phyloP scores from a whole-genome alignment of 2,113 vertebrate species.

The Syrmaticus mikado region DNA sequence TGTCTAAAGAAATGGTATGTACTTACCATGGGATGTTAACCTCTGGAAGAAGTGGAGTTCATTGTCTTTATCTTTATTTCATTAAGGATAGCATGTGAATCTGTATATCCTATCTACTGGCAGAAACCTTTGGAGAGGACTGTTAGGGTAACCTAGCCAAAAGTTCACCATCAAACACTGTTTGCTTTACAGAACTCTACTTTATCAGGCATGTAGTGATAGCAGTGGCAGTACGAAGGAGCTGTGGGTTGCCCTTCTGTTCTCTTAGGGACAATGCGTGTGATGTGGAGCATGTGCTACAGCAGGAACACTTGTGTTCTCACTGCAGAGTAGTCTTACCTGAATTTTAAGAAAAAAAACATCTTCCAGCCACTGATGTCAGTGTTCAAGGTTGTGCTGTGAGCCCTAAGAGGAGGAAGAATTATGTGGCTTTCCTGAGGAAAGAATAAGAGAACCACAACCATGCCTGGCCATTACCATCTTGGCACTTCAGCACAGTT shows the following conservation, averaged over 20 bases:
- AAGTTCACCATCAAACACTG: neutral
- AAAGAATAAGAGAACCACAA: neutral
- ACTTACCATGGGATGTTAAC: neutral
- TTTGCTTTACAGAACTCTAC: neutral
- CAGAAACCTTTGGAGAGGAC: neutral
- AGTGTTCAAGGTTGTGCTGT: neutral
- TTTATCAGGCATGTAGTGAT: neutral
- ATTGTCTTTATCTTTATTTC: neutral
- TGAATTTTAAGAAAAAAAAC: neutral
- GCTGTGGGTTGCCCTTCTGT: neutral
- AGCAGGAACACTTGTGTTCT: neutral
- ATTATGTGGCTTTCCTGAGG: neutral
- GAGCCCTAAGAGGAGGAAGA: neutral
- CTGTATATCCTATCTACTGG: neutral
- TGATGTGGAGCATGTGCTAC: neutral
- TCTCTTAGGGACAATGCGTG: fast-evolving
- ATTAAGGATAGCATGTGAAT: neutral
- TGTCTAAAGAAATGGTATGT: neutral
- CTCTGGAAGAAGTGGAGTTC: neutral
- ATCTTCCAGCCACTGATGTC: neutral
- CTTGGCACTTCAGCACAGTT: neutral
- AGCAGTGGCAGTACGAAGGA: neutral
- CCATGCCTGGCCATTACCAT: neutral
- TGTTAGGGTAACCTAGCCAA: neutral
- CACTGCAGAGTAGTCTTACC: neutral